Percentiles rank a stretch among this genome's conserved stretches.
phyloP scores from a whole-genome alignment of 1,140 invertebrate genomes.

The Anoplolepis gracilipes region DNA sequence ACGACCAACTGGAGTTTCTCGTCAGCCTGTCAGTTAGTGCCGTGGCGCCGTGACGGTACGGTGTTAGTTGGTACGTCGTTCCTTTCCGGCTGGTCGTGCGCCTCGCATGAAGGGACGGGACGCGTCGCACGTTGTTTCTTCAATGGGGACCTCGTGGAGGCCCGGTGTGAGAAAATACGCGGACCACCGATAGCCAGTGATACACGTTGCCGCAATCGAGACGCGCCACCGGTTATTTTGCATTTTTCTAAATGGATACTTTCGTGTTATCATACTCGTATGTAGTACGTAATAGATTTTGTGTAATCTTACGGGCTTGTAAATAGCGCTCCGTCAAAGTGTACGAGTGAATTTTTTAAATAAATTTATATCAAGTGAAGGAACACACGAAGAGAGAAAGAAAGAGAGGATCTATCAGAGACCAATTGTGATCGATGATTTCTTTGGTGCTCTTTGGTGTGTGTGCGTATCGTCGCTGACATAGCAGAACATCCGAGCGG shows the following conservation, averaged over 20 bases:
- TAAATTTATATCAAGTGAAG: conserved; percentile 24
- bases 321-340: conserved; percentile 11
- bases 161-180: conserved; percentile 56
- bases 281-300: conserved; percentile 34
- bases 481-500: conserved; percentile 35
- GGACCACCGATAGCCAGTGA: conserved; percentile 19
- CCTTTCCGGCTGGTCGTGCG: conserved; percentile 21
- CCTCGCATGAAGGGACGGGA: conserved; percentile 14
- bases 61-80: conserved; percentile 67
- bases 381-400: conserved; percentile 26
- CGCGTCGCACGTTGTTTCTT: conserved; percentile 55
- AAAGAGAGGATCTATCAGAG: conserved; percentile 15
- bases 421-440: conserved; percentile 68
- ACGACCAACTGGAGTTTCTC: conserved; percentile 72
- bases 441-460: conserved; percentile 71
- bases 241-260: conserved; percentile 37
- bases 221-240: conserved; percentile 30
- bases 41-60: conserved; percentile 81
- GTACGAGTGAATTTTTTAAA: conserved; percentile 35
- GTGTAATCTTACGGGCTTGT: conserved; percentile 25
- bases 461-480: conserved; percentile 65
- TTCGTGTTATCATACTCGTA: neutral
- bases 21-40: conserved; percentile 82
- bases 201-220: conserved; percentile 29
- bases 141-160: conserved; percentile 54